Evolutionary conservation across 2,888 invertebrate species (phyloP).

Genomic region (Tuberolachnus salignus): DNA sequence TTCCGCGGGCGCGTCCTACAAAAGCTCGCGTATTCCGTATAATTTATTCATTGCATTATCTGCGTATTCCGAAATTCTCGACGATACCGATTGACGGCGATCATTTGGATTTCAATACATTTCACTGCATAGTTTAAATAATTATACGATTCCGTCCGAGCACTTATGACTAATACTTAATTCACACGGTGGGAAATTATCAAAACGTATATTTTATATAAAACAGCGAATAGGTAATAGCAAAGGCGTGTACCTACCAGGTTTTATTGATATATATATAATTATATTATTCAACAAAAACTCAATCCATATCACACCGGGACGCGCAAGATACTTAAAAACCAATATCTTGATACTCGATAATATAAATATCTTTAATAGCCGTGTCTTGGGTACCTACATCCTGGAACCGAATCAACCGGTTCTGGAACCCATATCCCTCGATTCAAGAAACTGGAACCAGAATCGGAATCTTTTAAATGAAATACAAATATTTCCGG

Average conservation of each 20-base stretch:
- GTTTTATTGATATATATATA: not conserved
- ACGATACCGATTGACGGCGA: conserved; percentile 2
- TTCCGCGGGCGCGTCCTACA: not conserved
- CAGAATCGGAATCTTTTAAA: no score
- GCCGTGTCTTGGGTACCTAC: no score
- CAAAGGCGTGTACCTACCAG: not conserved
- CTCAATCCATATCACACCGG: no score
- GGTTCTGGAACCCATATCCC: no score
- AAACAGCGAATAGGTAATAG: not conserved
- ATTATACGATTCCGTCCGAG: not conserved
- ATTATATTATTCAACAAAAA: not conserved
- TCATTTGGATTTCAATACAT: conserved; percentile 17
- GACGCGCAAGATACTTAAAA: no score
- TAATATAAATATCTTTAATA: no score
- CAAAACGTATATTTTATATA: not conserved
- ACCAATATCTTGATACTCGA: no score
- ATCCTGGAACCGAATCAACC: no score
- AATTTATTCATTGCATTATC: conserved; percentile 47
- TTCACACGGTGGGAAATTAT: not conserved
- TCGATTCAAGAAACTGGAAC: no score
- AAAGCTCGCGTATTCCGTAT: conserved; percentile 25
- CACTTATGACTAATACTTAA: not conserved
- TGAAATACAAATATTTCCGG: no score
- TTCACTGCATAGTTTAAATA: not conserved
- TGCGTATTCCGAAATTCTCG: not conserved